These are phyloP conservation scores for Serilophus lunatus DNA, from an alignment of 2,113 vertebrate species.

Conservation along the genomic window DNA sequence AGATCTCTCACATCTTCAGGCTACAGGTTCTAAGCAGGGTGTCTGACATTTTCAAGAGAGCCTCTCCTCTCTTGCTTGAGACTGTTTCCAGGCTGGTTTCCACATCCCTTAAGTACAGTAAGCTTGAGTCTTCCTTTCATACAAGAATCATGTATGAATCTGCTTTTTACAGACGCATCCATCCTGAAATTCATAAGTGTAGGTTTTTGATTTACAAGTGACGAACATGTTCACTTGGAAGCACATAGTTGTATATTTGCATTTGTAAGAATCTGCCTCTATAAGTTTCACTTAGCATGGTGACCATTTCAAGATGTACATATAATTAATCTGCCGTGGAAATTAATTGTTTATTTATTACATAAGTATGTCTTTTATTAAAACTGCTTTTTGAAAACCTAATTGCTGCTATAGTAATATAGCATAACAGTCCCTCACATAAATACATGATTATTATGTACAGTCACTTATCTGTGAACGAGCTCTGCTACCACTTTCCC, in stretches of 20 bases:
- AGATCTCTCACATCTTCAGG: background rate
- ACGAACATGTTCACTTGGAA: background rate
- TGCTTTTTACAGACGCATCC: background rate
- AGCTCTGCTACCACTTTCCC: slow-evolving; percentile 86
- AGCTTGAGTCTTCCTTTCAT: background rate
- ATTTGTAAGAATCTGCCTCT: background rate
- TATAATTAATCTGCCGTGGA: slow-evolving; percentile 74
- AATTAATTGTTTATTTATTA: slow-evolving; percentile 79
- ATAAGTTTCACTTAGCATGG: slow-evolving; percentile 15
- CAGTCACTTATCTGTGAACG: slow-evolving; percentile 90
- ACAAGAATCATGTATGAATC: background rate
- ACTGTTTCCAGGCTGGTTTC: background rate
- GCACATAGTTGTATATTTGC: background rate
- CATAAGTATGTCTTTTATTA: slow-evolving; percentile 75
- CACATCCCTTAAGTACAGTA: background rate
- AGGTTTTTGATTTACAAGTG: background rate
- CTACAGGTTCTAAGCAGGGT: background rate
- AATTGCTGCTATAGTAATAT: slow-evolving; percentile 84
- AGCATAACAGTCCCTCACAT: slow-evolving; percentile 87
- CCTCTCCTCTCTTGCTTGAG: background rate
- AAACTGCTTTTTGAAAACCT: slow-evolving; percentile 77
- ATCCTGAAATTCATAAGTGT: background rate
- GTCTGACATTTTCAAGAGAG: background rate
- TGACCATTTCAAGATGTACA: slow-evolving; percentile 50
- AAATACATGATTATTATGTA: slow-evolving; percentile 96